Conservation (phyloP, 2,888 invertebrate genomes). For the Dioctria linearis region DNA sequence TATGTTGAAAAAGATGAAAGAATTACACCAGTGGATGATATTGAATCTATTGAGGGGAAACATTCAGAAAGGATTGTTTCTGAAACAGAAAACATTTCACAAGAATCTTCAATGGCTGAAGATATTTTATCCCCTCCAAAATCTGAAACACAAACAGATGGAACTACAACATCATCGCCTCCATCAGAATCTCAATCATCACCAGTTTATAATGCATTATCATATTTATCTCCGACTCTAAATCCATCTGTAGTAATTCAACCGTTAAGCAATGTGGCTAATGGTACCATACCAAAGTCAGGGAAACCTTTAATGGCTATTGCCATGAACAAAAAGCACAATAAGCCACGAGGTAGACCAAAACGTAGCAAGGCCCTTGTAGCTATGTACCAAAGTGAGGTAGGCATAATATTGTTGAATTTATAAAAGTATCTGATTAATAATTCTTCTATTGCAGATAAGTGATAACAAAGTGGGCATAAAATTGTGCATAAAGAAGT, state of each 20-base stretch:
- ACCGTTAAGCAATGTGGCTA: constrained; percentile 61
- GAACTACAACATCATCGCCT: constrained; percentile 67
- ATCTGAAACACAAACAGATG: constrained; percentile 68
- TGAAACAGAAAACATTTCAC: constrained; percentile 62
- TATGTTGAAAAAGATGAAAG: not conserved
- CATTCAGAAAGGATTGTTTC: constrained; percentile 36
- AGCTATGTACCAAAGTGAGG: constrained; percentile 76
- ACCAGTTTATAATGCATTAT: constrained; percentile 57
- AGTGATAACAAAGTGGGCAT: constrained; percentile 72
- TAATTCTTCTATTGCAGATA: constrained; percentile 66
- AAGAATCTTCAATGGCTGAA: constrained; percentile 45
- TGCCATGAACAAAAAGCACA: constrained; percentile 67
- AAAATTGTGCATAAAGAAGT: constrained; percentile 70
- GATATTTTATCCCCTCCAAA: constrained; percentile 66
- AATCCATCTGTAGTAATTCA: constrained; percentile 55
- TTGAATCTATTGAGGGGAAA: constrained; percentile 12
- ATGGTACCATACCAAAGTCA: constrained; percentile 69
- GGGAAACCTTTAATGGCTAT: constrained; percentile 68
- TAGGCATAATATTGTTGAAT: constrained; percentile 63
- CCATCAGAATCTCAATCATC: constrained; percentile 67
- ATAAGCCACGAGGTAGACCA: constrained; percentile 70
- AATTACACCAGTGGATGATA: constrained; percentile 6
- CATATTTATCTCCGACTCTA: constrained; percentile 31
- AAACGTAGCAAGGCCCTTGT: constrained; percentile 71
- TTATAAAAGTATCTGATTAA: not conserved